These are phyloP conservation scores for Mesochorus sp. DNA, from an alignment of 2,888 invertebrate genomes.

Conservation along the genomic window DNA sequence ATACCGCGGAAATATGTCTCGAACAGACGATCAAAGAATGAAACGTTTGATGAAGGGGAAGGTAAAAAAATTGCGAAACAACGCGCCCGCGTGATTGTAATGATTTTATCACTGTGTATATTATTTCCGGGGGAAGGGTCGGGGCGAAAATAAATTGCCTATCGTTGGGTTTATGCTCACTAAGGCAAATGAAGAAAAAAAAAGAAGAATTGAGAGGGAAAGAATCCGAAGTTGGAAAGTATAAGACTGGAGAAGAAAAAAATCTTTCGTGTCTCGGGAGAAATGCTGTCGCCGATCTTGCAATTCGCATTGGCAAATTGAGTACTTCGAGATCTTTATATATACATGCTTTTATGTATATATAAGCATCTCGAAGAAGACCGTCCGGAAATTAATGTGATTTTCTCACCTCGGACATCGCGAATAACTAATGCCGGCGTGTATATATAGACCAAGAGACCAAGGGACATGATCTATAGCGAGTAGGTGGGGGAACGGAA, in stretches of 20 bases:
- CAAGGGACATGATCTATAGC: conserved; percentile 12
- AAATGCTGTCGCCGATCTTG: conserved; percentile 3
- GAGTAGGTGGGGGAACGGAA: neutral
- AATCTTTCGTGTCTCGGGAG: neutral
- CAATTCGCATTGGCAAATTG: conserved; percentile 1
- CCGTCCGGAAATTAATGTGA: conserved; percentile 70
- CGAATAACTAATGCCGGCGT: conserved; percentile 59
- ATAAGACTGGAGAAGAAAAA: neutral
- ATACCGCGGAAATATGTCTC: conserved; percentile 32
- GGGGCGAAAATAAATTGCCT: neutral
- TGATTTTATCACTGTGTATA: neutral
- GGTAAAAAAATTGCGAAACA: neutral
- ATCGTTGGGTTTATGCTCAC: conserved; percentile 6
- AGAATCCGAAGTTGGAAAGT: neutral
- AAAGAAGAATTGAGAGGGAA: neutral
- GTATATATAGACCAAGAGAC: conserved; percentile 36
- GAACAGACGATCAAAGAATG: conserved; percentile 6
- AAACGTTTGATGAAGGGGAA: neutral
- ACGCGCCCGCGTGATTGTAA: neutral
- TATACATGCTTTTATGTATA: conserved; percentile 12
- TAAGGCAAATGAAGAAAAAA: neutral
- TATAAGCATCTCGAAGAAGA: conserved; percentile 66
- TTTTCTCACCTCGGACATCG: conserved; percentile 64
- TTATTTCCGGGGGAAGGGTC: neutral
- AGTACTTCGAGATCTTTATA: conserved; percentile 18